A percentile compares a stretch with the other conserved stretches of the same genome.
Conservation (phyloP, 2,797 vertebrate species). For the Poeciliopsis presidionis region DNA sequence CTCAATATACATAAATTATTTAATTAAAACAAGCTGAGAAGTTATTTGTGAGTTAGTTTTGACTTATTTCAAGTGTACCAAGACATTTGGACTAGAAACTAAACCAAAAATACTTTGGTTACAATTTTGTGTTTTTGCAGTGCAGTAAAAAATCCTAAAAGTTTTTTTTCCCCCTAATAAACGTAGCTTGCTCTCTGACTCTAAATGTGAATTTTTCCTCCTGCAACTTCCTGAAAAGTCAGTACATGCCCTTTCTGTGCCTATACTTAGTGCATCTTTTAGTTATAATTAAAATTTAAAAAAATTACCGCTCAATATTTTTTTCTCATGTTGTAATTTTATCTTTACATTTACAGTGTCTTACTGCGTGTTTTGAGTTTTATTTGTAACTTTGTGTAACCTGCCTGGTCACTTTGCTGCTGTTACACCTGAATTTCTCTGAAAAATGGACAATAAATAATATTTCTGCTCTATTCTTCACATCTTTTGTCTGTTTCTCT, state of each 20-base stretch:
- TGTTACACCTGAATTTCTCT: not conserved
- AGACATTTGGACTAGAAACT: no score
- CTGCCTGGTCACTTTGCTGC: not conserved
- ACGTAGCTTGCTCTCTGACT: no score
- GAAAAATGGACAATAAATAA: not conserved
- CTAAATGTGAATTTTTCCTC: not conserved
- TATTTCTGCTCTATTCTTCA: not conserved
- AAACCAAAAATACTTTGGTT: no score
- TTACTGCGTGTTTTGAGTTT: not conserved
- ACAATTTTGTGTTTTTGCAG: no score
- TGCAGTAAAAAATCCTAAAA: no score
- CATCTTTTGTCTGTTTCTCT: not conserved
- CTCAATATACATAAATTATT: no score
- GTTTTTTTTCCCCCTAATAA: no score
- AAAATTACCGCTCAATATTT: not conserved
- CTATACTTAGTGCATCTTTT: not conserved
- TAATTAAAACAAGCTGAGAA: no score
- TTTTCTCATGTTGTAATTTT: not conserved
- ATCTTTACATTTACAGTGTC: no score
- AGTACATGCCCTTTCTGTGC: not conserved
- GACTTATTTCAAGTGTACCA: no score
- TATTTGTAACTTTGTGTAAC: not conserved
- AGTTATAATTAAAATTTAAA: not conserved
- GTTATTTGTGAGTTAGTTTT: no score
- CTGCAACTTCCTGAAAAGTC: not conserved